Percentiles rank a stretch among this genome's conserved stretches.
These are phyloP conservation scores for Gnathonemus longibarbis DNA, from an alignment of 2,113 vertebrate genomes.

Conservation along the genomic window DNA sequence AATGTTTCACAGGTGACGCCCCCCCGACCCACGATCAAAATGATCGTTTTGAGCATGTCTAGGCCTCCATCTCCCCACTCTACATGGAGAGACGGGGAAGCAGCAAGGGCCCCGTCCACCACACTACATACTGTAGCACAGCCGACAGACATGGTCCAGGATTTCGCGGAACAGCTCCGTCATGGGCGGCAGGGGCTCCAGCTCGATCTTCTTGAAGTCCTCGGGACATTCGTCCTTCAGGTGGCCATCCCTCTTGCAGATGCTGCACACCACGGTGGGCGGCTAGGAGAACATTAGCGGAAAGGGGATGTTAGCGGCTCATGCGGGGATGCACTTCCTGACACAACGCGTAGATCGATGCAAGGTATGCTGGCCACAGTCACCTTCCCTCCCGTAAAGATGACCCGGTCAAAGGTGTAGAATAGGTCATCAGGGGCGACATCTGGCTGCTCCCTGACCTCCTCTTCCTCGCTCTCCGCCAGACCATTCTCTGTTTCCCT, in stretches of 20 bases:
- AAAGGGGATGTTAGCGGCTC: neutral
- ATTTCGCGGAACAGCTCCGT: constrained; percentile 82
- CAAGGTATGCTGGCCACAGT: constrained; percentile 16
- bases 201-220: constrained; percentile 97
- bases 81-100: neutral
- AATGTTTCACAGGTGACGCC: neutral
- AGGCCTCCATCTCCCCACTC: neutral
- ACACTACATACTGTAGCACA: constrained; percentile 73
- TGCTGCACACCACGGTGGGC: constrained; percentile 96
- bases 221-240: constrained; percentile 95
- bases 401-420: constrained; percentile 91
- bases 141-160: constrained; percentile 82
- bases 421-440: constrained; percentile 69
- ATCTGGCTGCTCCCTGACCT: constrained; percentile 31
- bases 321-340: neutral
- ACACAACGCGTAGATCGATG: neutral
- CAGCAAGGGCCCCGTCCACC: neutral
- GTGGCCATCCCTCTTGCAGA: constrained; percentile 97
- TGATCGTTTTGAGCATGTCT: neutral
- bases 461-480: constrained; percentile 48
- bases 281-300: constrained; percentile 54
- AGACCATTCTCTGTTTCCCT: constrained; percentile 44
- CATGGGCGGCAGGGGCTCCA: constrained; percentile 88
- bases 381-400: constrained; percentile 97
- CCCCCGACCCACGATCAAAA: neutral